Conservation (phyloP, 1,140 invertebrate genomes). For the Araneus ventricosus region DNA sequence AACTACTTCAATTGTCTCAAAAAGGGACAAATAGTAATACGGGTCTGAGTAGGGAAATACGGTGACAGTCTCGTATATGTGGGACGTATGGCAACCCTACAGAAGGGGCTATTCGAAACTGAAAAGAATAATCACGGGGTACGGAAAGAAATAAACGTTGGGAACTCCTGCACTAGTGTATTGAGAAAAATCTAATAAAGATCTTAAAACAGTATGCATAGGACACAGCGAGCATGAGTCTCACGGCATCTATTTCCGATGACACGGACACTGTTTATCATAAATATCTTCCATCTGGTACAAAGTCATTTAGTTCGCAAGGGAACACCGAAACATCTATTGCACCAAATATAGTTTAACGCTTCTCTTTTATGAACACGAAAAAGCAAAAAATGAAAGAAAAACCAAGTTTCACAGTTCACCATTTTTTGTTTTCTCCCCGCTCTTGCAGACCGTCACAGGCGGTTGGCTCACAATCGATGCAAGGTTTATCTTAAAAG, state of each 20-base stretch:
- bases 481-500: slow-evolving; percentile 67
- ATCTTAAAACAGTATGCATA: neutral
- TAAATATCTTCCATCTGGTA: slow-evolving; percentile 69
- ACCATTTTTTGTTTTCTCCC: slow-evolving; percentile 24
- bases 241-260: slow-evolving; percentile 56
- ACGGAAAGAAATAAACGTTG: too few relatives aligned
- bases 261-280: slow-evolving; percentile 68
- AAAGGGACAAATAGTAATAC: too few relatives aligned
- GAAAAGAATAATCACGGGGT: too few relatives aligned
- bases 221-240: neutral
- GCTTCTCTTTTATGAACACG: slow-evolving; percentile 12
- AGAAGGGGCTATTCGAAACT: too few relatives aligned
- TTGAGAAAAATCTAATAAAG: neutral
- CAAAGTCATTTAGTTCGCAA: neutral
- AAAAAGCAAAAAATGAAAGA: neutral
- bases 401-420: slow-evolving; percentile 19
- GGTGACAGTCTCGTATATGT: too few relatives aligned
- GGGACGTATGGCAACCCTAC: too few relatives aligned
- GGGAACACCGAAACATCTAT: neutral
- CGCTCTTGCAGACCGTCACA: neutral
- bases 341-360: slow-evolving; percentile 71
- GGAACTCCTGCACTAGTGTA: neutral
- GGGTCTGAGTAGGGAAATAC: too few relatives aligned
- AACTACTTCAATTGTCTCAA: too few relatives aligned
- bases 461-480: neutral